Base-by-base conservation (phyloP, 1,140 invertebrate genomes). In the Maconellicoccus hirsutus region DNA sequence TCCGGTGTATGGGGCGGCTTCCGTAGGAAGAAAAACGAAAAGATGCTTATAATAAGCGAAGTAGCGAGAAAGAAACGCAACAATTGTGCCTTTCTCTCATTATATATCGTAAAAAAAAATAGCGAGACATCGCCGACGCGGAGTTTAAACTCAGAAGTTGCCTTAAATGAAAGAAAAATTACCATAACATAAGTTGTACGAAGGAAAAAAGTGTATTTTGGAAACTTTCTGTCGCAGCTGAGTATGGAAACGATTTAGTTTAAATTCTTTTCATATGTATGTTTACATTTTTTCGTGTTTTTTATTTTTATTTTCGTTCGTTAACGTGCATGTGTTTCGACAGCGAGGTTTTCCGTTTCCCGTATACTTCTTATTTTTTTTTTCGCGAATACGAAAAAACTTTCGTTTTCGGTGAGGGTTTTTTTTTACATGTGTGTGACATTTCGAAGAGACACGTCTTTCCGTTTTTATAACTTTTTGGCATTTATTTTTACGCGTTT, bases 111-210 rank as follows among this genome's bases (percentile, higher is more conserved):
- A 52, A 19, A 52, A 52, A 52, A 52, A 19, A 14, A 16, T 3
- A 6, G 3, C 42, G 42, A 14, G 42, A 52, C 42, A 16, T 33
- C 29, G 29, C 12, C 42, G 42, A 4, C 42, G 12, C 3, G n/a
- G 42, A 52, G 42, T 19, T 52, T 52, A 4, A 52, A 52, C 42
- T 52, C 42, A 19, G 12, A 52, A 52, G 42, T 52, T 52, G 42
- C 42, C 42, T 52, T 52, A 52, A 52, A 52, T 52, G 42, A 52
- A 52, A 52, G 42, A 52, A 52, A 52, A 52, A 52, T 52, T 52
- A 52, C 42, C 42, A 52, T 52, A 52, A 52, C 42, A 52, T 52
- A 52, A 52, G 42, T 52, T 52, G 42, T 52, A 52, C 2, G 29
- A 33, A 33, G 29, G 29, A 33, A 33, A 33, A 12, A 33, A 12